Evolutionary conservation across 2,113 vertebrate genomes (phyloP), one percentile per base, ranked within the genome.

Genomic region (Psammodynastes pulverulentus): DNA sequence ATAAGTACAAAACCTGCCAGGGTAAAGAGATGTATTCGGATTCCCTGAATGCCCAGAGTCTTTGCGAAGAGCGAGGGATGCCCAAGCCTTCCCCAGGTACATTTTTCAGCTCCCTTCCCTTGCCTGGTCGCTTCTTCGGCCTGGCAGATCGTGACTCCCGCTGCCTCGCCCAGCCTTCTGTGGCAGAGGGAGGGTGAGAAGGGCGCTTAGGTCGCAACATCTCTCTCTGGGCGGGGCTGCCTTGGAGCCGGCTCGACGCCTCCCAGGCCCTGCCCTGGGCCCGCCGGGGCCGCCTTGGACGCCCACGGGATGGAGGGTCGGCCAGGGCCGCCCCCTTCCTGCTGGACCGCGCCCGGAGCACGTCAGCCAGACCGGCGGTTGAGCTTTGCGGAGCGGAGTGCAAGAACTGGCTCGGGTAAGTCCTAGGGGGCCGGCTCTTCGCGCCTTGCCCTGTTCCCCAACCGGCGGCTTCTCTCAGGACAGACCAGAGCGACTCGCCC

Each of bases 301-400:
- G 43, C 62, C 91, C 67, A 89, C 56, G 39, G 67, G 52, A 87
- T 89, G 87, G 67, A 89, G 91, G 91, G 91, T 87, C 43, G 87
- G 51, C 72, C 67, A 48, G 87, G 34, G 87, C 91, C 91, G 51
- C 87, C 91, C 72, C 87, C 87, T 89, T 89, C 91, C 91, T 89
- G 87, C 67, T 52, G 26, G 62, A 46, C 62, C 13, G 87, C 51
- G 26, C 72, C 67, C 72, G 58, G 24, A 56, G 86, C 58, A 49
- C 67, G 26, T 21, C 51, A 43, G 67, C n/a, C 91, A 89, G 87
- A 92, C 5, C 51, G 26, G 91, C 56, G 17, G 43, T 39, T 39
- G 34, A 58, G 67, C 52, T 24, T 39, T 51, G 62, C 12, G 15
- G 58, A 45, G 58, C 48, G 48, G 13, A 46, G 39, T 39, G 49